Conservation (phyloP, 1,140 invertebrate species). For the Gryllus bimaculatus region DNA sequence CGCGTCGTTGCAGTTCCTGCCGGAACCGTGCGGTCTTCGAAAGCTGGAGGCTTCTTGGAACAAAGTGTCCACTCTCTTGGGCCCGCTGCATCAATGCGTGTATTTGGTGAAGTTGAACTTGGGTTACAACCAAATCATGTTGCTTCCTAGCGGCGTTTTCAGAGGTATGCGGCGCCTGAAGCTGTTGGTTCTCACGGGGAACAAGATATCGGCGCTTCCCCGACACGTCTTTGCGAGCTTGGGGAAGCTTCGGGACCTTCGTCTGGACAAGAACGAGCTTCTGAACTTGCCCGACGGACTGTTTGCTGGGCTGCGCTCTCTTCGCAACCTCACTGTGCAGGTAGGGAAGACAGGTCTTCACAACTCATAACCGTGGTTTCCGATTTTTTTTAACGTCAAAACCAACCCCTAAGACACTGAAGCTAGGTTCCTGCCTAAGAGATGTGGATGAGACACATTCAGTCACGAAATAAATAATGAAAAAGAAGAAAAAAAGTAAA, state of each 20-base stretch:
- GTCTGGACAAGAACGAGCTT: neutral
- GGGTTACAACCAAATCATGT: neutral
- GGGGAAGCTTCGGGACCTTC: neutral
- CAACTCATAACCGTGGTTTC: no score
- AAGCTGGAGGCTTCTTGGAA: neutral
- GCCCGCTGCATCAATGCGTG: neutral
- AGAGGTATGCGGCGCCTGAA: neutral
- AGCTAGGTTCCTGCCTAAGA: no score
- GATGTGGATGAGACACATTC: no score
- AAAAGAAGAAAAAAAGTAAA: no score
- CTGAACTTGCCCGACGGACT: neutral
- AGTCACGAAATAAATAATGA: no score
- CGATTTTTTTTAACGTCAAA: no score
- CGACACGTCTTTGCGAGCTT: neutral
- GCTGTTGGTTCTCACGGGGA: neutral
- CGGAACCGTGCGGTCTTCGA: neutral
- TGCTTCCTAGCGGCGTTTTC: neutral
- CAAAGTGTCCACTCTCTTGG: neutral
- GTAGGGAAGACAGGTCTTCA: no score
- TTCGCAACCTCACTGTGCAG: neutral
- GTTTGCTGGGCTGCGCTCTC: neutral
- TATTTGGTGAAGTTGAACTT: neutral
- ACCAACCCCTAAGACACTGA: no score
- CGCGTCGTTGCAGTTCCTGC: neutral
- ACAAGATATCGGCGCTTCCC: neutral